Base-by-base conservation (phyloP, 1,140 invertebrate genomes). In the Trachymyrmex cornetzi region DNA sequence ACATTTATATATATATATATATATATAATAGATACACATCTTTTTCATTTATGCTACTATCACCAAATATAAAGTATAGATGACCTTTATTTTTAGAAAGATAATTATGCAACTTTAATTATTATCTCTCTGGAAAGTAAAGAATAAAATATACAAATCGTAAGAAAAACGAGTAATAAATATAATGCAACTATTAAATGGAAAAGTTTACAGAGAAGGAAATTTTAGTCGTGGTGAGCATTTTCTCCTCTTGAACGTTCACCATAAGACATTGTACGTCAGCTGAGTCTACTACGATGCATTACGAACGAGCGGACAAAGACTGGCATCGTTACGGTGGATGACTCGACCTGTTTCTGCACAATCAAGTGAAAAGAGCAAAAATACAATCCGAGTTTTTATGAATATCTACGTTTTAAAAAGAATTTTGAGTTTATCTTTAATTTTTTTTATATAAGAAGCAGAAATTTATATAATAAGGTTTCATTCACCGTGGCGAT, bases 241-340 rank as follows among this genome's bases (percentile, higher is more conserved):
- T 71, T 81, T 72, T 72, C 79, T 48, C 3, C 66, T 71, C 50
- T 72, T n/a, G 16, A 74, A 22, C 3, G 19, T 57, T 81, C 34
- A 57, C 77, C 3, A 16, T 55, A 55, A 71, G 63, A 24, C 48
- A 14, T 64, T 48, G 11, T 27, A 30, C 44, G n/a, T 74, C 80
- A 82, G 38, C 80, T 82, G 67, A 72, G 12, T 61, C 3, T 59
- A 48, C 14, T 61, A 74, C 48, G n/a, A 44, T 57, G 38, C 19
- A 59, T 44, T 22, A 57, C 66, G 30, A 71, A 59, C 11, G 53
- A n/a, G 2, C 24, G 38, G 7, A 82, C 67, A 82, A 72, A 82
- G 53, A 27, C 67, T 82, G 38, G 38, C 67, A 53, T 69, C 61
- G 77, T 80, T 80, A 74, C 67, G 38, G 53, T 72, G 66, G 34